These are phyloP conservation scores for Andrena trimmerana DNA, from an alignment of 2,888 invertebrate genomes.

Conservation along the genomic window DNA sequence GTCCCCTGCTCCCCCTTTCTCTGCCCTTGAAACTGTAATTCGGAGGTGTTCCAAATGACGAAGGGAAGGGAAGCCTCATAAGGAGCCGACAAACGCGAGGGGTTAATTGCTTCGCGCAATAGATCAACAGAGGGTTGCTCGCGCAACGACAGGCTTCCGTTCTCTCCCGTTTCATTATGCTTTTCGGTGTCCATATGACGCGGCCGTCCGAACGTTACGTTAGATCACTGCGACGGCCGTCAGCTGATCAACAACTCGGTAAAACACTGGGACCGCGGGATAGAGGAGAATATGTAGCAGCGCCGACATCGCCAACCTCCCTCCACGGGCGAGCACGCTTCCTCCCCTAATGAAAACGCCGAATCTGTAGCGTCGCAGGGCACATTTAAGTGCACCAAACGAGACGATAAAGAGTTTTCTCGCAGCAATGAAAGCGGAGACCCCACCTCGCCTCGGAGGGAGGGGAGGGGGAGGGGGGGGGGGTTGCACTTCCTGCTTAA, in stretches of 20 bases:
- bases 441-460: constrained; percentile 58
- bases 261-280: too few species aligned
- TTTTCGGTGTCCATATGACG: neutral
- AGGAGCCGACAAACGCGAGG: constrained; percentile 52
- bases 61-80: constrained; percentile 58
- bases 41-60: neutral
- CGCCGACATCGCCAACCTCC: neutral
- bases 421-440: constrained; percentile 73
- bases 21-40: neutral
- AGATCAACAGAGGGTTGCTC: constrained; percentile 71
- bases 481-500: constrained; percentile 81
- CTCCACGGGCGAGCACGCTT: constrained; percentile 7
- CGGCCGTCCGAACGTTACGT: neutral
- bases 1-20: neutral
- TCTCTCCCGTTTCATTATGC: constrained; percentile 33
- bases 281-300: too few species aligned
- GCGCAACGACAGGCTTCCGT: constrained; percentile 74
- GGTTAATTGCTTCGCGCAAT: constrained; percentile 75
- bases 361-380: constrained; percentile 10
- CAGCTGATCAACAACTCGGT: too few species aligned
- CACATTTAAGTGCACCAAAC: constrained; percentile 72
- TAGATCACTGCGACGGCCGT: neutral
- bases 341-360: constrained; percentile 26
- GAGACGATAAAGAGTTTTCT: constrained; percentile 79
- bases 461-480: too few species aligned